Evolutionary conservation across 2,888 invertebrate genomes (phyloP).

Genomic region (Opisthograptis luteolata): DNA sequence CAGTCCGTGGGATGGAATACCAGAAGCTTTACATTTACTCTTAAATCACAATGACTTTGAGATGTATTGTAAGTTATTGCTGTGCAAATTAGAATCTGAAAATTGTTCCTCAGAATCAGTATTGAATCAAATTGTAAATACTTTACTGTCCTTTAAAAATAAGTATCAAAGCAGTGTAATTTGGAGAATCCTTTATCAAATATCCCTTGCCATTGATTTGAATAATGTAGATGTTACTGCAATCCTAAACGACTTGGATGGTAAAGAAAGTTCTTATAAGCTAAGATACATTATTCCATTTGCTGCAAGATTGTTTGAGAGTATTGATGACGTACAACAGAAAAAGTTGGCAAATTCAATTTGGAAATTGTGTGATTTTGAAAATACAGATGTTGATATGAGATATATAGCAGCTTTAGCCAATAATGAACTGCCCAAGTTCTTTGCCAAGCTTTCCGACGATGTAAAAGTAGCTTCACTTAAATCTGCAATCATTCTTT

Average conservation of each 20-base stretch:
- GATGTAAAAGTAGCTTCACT: constrained; percentile 60
- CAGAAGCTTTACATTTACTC: constrained; percentile 48
- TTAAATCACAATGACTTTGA: constrained; percentile 55
- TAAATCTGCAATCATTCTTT: constrained; percentile 67
- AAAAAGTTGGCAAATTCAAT: constrained; percentile 51
- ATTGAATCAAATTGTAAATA: constrained; percentile 44
- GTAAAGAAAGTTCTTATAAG: constrained; percentile 49
- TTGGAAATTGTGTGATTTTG: constrained; percentile 56
- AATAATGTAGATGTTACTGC: constrained; percentile 36
- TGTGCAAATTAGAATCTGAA: constrained; percentile 49
- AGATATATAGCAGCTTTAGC: constrained; percentile 66
- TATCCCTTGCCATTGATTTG: constrained; percentile 51
- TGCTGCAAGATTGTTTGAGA: constrained; percentile 49
- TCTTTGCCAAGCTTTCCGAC: constrained; percentile 52
- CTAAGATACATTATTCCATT: constrained; percentile 66
- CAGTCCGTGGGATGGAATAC: constrained; percentile 51
- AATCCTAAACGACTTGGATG: constrained; percentile 41
- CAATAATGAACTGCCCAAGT: constrained; percentile 65
- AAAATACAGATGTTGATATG: constrained; percentile 65
- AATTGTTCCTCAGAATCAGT: constrained; percentile 37
- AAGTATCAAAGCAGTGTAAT: constrained; percentile 48
- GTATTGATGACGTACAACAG: constrained; percentile 36
- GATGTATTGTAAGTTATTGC: constrained; percentile 51
- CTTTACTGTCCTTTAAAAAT: constrained; percentile 50
- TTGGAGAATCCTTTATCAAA: constrained; percentile 65